These are phyloP conservation scores for Belonocnema kinseyi DNA, from an alignment of 1,140 invertebrate genomes.

Conservation along the genomic window DNA sequence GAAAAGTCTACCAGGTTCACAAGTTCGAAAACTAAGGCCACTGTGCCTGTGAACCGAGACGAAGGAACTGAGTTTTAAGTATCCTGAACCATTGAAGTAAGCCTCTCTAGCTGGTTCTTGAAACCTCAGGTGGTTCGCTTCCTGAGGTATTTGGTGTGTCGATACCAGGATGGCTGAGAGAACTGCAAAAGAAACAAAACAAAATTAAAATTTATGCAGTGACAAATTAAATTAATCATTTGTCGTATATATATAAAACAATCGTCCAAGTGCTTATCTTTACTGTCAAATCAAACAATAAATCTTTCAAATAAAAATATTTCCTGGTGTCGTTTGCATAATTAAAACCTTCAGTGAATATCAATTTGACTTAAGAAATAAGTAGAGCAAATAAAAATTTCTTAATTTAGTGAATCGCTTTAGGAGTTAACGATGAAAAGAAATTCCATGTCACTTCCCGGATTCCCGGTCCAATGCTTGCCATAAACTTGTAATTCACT, in stretches of 20 bases:
- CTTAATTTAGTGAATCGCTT: too few species aligned
- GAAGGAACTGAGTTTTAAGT: constrained; percentile 81
- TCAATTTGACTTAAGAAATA: too few species aligned
- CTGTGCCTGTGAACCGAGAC: constrained; percentile 86
- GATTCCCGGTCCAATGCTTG: too few species aligned
- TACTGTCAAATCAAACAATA: too few species aligned
- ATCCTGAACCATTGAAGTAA: constrained; percentile 87
- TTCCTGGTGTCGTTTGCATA: too few species aligned
- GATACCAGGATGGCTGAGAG: constrained; percentile 56
- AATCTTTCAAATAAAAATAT: too few species aligned
- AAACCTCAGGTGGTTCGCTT: constrained; percentile 45
- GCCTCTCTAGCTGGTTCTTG: constrained; percentile 80
- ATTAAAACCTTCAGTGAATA: too few species aligned
- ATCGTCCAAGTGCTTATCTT: too few species aligned
- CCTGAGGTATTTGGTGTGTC: constrained; percentile 54
- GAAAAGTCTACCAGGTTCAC: constrained; percentile 85
- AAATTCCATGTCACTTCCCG: not conserved
- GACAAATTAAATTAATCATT: too few species aligned
- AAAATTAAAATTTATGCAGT: not conserved
- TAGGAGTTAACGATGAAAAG: not conserved
- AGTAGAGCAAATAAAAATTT: too few species aligned
- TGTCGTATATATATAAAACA: too few species aligned
- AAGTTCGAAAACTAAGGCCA: constrained; percentile 87
- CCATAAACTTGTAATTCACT: too few species aligned
- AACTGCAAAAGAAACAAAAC: constrained; percentile 58